Evolutionary conservation across 2,888 invertebrate genomes (phyloP), one percentile per base, ranked within the genome.

Genomic region (Pyrrhosoma nymphula): DNA sequence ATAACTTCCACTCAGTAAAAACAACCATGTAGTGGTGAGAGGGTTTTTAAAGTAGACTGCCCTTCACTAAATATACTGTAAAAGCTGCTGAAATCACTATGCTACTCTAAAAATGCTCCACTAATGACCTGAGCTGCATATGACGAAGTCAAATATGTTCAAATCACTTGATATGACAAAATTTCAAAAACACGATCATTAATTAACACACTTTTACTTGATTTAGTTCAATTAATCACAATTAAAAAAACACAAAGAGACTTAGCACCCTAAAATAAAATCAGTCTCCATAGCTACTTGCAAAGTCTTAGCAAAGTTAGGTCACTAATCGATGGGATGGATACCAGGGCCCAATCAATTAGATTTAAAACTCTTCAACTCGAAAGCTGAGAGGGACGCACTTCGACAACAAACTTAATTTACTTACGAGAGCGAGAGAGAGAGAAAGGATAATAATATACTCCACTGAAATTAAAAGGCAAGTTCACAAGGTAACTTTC

Each of bases 41-140:
- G 47, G 75, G 39, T 55, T 63, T 69, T 69, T 93, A 93, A 93
- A 63, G 69, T 35, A 69, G 93, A 69, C 47, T 63, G n/a, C 60
- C 47, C 69, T 69, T 26, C 69, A 89, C 26, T 93, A 91, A 91
- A 35, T 35, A 69, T 93, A 6, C 47, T 12, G 56, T 47, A 89
- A 93, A 47, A 63, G 63, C 30, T 56, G 55, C 63, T 39, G 35
- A 39, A 47, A 47, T 93, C 93, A 47, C 69, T 47, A 69, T 55
- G 69, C 69, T 30, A 93, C 47, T 55, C 63, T 69, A n/a, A 39
- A 93, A 91, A 93, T 69, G 69, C 63, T 47, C 69, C 39, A 93
- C 93, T 69, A 69, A 47, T 93, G 47, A 93, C 82, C 82, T 82
- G 82, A 82, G 82, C 82, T 82, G 82, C 82, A 82, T 35, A 82